These are phyloP conservation scores for Trissolcus japonicus DNA, from an alignment of 2,888 invertebrate genomes.

Conservation along the genomic window DNA sequence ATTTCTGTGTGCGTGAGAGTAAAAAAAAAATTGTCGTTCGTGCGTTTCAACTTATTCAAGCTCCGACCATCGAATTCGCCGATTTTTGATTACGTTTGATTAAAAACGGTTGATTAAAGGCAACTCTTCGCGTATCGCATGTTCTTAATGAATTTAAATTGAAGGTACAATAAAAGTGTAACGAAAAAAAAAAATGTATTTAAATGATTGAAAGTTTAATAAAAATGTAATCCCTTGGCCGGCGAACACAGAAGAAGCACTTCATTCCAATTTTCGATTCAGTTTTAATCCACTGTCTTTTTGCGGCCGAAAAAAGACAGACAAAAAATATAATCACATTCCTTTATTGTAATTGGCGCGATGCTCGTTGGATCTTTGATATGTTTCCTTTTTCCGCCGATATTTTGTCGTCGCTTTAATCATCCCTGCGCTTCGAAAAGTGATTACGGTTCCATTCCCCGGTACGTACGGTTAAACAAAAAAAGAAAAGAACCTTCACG, in stretches of 20 bases:
- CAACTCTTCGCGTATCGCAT: constrained; percentile 31
- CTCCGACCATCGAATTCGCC: constrained; percentile 1
- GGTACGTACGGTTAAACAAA: background rate
- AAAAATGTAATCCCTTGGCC: constrained; percentile 41
- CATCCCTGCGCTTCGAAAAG: constrained; percentile 17
- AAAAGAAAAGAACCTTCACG: constrained; percentile 25
- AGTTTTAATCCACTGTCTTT: constrained; percentile 47
- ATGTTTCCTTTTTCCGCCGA: constrained; percentile 10
- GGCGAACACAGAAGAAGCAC: constrained; percentile 22
- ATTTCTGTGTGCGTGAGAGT: background rate
- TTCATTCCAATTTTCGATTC: constrained; percentile 37
- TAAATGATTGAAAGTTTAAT: constrained; percentile 41
- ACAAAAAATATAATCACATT: constrained; percentile 26
- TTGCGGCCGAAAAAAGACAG: constrained; percentile 36
- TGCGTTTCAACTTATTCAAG: background rate
- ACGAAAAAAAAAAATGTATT: constrained; percentile 25
- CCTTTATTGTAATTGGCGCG: constrained; percentile 16
- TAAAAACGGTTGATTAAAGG: constrained; percentile 41
- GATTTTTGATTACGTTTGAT: constrained; percentile 30
- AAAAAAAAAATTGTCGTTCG: background rate
- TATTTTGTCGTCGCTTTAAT: constrained; percentile 24
- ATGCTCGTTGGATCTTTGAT: constrained; percentile 1
- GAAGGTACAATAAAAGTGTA: constrained; percentile 34
- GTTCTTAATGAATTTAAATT: constrained; percentile 49
- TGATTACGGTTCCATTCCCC: constrained; percentile 23